Percentiles rank a stretch among this genome's conserved stretches.
phyloP scores from a whole-genome alignment of 2,113 vertebrate genomes.

The Galbula dea region DNA sequence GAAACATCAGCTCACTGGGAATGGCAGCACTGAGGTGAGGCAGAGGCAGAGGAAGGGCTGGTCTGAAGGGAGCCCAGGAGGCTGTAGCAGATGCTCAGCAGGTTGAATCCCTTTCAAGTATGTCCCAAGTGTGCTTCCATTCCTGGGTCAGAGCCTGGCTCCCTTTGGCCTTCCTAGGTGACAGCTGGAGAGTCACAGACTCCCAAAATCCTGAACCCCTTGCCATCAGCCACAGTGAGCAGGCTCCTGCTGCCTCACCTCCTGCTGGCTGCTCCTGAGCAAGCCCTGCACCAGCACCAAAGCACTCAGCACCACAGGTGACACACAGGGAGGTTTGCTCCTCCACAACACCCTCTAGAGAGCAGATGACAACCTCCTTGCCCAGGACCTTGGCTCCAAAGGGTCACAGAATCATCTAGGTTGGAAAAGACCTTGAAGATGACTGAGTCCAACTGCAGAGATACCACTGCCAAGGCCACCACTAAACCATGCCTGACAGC shows the following conservation, averaged over 20 bases:
- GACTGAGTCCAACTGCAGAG: accelerated
- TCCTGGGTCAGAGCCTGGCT: not conserved
- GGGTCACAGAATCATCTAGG: not conserved
- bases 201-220: accelerated
- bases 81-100: not conserved
- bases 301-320: accelerated
- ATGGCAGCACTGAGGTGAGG: not conserved
- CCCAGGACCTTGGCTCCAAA: not conserved
- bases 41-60: not conserved
- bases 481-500: not conserved
- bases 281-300: not conserved
- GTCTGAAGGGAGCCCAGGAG: not conserved
- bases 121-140: accelerated
- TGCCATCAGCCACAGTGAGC: not conserved
- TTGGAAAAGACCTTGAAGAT: not conserved
- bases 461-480: not conserved
- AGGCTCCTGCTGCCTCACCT: not conserved
- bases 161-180: not conserved
- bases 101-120: not conserved
- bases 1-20: not conserved
- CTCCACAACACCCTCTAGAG: not conserved
- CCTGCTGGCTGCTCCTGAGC: not conserved
- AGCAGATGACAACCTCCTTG: not conserved
- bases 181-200: not conserved
- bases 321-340: not conserved